A percentile compares a stretch with the other conserved stretches of the same genome.
Evolutionary conservation across 2,797 vertebrate species (phyloP).

Genomic region (Galago senegalensis): DNA sequence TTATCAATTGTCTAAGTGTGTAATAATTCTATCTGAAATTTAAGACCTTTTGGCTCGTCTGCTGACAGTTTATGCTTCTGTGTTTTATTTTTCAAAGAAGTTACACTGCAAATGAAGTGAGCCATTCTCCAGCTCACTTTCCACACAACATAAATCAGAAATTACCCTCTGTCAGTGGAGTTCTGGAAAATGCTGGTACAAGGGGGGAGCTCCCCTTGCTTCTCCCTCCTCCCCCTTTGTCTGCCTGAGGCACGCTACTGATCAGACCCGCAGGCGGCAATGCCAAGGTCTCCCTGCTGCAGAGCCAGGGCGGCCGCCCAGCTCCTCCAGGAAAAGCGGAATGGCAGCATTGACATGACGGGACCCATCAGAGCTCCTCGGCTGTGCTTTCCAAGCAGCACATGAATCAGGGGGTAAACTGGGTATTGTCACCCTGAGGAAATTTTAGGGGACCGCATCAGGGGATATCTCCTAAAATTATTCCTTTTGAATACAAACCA

Average conservation of each 20-base stretch:
- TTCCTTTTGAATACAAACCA: conserved; percentile 62
- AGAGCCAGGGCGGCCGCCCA: background rate
- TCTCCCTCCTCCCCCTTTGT: background rate
- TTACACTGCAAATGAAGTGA: conserved; percentile 56
- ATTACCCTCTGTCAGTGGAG: background rate
- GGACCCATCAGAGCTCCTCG: conserved; percentile 58
- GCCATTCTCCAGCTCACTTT: background rate
- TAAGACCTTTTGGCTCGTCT: background rate
- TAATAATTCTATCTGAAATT: background rate
- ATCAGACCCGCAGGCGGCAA: background rate
- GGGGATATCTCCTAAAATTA: conserved; percentile 58
- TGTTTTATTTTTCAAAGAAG: conserved; percentile 36
- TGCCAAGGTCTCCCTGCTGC: background rate
- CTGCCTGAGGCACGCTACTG: background rate
- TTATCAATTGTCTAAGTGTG: too few species aligned
- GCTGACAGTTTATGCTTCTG: background rate
- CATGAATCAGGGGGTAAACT: conserved; percentile 66
- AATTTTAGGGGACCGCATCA: conserved; percentile 45
- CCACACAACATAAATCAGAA: conserved; percentile 43
- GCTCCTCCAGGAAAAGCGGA: conserved; percentile 51
- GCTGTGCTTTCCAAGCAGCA: conserved; percentile 51
- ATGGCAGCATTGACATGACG: conserved; percentile 72
- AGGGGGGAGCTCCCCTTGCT: background rate
- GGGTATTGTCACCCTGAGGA: conserved; percentile 55
- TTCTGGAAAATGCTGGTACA: background rate